Conservation (phyloP, 1,140 invertebrate genomes). For the Sycophaga agraensis region DNA sequence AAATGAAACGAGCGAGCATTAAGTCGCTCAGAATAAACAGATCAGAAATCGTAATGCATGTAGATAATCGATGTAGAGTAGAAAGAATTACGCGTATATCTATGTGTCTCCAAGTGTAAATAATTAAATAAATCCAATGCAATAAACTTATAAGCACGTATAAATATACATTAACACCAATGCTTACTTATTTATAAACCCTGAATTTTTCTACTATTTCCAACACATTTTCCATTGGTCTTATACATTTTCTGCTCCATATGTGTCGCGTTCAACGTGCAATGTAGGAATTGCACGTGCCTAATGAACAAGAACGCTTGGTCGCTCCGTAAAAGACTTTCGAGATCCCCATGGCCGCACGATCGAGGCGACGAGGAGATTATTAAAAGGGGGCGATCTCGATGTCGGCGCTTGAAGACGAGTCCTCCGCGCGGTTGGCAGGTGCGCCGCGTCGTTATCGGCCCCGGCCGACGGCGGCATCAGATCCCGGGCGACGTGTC, state of each 20-base stretch:
- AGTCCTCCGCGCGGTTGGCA: not conserved
- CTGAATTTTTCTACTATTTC: no score
- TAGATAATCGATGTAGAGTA: slow-evolving; percentile 52
- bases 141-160: slow-evolving; percentile 52
- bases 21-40: slow-evolving; percentile 26
- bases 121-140: slow-evolving; percentile 51
- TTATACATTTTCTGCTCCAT: no score
- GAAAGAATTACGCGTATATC: slow-evolving; percentile 43
- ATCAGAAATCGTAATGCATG: slow-evolving; percentile 46
- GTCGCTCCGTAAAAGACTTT: no score
- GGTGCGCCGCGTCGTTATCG: slow-evolving; percentile 19
- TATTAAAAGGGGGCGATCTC: slow-evolving; percentile 10
- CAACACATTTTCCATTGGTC: no score
- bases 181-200: no score
- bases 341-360: no score
- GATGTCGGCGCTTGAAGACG: slow-evolving; percentile 34
- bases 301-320: no score
- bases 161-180: slow-evolving; percentile 7
- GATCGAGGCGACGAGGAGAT: no score
- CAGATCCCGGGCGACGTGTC: no score
- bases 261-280: no score
- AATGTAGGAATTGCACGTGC: no score
- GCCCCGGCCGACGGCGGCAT: no score
- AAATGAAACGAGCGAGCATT: slow-evolving; percentile 25
- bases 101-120: slow-evolving; percentile 54